Evolutionary conservation across 1,140 invertebrate species (phyloP).

Genomic region (Micrasema minimum): DNA sequence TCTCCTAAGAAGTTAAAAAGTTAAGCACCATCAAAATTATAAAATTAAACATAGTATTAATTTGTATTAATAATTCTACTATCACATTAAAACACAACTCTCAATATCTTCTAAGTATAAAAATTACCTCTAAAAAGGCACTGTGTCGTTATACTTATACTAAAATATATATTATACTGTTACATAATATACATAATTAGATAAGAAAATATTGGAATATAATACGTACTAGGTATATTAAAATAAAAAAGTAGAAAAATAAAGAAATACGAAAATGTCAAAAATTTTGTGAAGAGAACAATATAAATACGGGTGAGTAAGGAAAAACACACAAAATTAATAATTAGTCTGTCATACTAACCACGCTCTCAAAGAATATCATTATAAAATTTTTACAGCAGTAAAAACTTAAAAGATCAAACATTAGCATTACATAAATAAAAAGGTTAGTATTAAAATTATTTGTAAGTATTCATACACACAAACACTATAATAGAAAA

Average conservation of each 20-base stretch:
- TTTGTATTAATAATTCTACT: constrained; percentile 40
- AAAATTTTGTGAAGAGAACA: too few relatives aligned
- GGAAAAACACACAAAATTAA: too few relatives aligned
- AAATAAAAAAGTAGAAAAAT: too few relatives aligned
- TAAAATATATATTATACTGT: constrained; percentile 7
- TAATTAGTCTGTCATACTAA: constrained; percentile 9
- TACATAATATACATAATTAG: constrained; percentile 4
- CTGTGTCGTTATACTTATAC: constrained; percentile 33
- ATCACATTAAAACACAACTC: constrained; percentile 35
- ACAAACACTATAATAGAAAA: constrained; percentile 65
- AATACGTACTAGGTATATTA: constrained; percentile 8
- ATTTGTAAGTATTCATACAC: constrained; percentile 51
- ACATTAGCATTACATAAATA: constrained; percentile 25
- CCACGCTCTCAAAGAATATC: constrained; percentile 26
- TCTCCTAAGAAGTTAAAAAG: constrained; percentile 42
- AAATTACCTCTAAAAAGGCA: constrained; percentile 32
- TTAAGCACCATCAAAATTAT: constrained; percentile 35
- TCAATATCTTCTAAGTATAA: constrained; percentile 31
- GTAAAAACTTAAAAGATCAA: constrained; percentile 45
- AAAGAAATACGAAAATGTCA: too few relatives aligned
- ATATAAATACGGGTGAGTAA: too few relatives aligned
- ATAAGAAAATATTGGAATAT: constrained; percentile 23
- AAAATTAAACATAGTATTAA: constrained; percentile 35
- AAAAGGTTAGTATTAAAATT: constrained; percentile 31
- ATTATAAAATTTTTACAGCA: constrained; percentile 31